Evolutionary conservation across 1,140 invertebrate species (phyloP).

Genomic region (Cyclina sinensis): DNA sequence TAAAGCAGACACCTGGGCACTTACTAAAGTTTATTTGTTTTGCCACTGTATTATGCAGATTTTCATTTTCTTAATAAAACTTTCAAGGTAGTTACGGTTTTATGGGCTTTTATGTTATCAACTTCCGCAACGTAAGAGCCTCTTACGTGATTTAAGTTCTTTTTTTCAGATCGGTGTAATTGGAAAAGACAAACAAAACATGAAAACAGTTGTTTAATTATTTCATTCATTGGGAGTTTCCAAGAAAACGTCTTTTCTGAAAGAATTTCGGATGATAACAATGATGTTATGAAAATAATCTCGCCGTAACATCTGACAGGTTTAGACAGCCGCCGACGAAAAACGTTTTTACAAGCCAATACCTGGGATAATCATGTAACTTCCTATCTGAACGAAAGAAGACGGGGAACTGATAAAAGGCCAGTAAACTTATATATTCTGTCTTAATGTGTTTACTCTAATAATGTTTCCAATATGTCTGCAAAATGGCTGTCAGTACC

Average conservation of each 20-base stretch:
- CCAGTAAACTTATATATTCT: not conserved
- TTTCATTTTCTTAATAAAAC: slow-evolving; percentile 1
- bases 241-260: slow-evolving; percentile 18
- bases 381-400: not conserved
- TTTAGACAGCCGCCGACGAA: not conserved
- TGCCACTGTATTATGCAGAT: not conserved
- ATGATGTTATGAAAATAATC: not conserved
- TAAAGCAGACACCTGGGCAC: not conserved
- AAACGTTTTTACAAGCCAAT: not conserved
- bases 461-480: not conserved
- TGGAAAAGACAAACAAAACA: not conserved
- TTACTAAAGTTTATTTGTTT: not conserved
- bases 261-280: slow-evolving; percentile 4
- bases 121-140: not conserved
- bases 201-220: not conserved
- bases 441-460: not conserved
- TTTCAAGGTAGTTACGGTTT: not conserved
- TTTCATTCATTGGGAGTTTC: slow-evolving; percentile 11
- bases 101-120: not conserved
- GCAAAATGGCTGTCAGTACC: not conserved
- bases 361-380: too few relatives aligned
- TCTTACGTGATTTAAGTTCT: not conserved
- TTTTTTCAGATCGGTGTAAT: not conserved
- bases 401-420: not conserved
- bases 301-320: not conserved